Conservation (phyloP, 2,797 vertebrate genomes). For the Sitta carolinensis region DNA sequence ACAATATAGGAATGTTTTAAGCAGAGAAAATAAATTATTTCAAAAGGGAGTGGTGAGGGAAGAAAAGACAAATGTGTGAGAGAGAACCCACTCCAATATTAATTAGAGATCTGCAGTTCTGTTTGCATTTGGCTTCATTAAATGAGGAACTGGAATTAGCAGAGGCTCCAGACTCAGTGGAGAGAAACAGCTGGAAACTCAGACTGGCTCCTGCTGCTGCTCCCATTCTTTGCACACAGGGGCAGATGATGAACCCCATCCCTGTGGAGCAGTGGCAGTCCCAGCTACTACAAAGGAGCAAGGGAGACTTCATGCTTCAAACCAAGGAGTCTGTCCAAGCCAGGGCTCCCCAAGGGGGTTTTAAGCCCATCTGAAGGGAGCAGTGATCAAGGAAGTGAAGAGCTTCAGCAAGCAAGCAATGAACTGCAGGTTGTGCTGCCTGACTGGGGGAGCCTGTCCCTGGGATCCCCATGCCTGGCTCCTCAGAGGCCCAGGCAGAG, state of each 20-base stretch:
- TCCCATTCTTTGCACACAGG: background rate
- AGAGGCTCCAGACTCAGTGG: background rate
- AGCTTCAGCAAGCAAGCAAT: background rate
- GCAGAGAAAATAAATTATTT: constrained; percentile 41
- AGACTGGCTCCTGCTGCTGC: background rate
- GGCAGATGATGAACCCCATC: background rate
- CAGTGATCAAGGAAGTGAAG: background rate
- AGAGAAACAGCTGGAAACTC: background rate
- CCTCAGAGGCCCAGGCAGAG: background rate
- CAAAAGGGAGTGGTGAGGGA: constrained; percentile 1
- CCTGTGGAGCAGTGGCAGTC: background rate
- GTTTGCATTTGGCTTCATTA: constrained; percentile 4
- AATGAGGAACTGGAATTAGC: background rate
- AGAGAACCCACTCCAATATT: background rate
- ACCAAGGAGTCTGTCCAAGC: background rate
- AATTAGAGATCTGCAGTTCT: constrained; percentile 22
- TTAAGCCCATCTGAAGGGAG: background rate
- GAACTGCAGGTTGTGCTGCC: background rate
- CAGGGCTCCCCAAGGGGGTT: background rate
- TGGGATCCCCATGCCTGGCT: background rate
- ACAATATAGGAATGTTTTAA: constrained; percentile 17
- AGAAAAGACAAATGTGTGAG: background rate
- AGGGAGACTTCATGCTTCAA: background rate
- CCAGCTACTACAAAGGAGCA: background rate
- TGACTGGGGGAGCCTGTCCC: background rate